A percentile compares a stretch with the other conserved stretches of the same genome.
phyloP scores from a whole-genome alignment of 2,888 invertebrate genomes.

The Opisthograptis luteolata region DNA sequence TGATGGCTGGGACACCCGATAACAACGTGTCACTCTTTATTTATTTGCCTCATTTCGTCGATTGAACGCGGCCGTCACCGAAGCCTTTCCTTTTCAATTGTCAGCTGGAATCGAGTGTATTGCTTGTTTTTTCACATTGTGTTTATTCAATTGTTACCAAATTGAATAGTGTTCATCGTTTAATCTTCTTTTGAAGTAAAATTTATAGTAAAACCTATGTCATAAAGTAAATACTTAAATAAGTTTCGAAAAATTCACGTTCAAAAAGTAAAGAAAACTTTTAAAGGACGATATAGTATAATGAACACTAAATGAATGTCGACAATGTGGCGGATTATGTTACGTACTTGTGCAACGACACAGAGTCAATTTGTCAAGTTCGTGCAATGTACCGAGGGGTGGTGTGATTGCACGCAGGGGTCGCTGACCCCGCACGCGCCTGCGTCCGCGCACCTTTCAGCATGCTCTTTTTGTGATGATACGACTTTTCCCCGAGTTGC shows the following conservation, averaged over 20 bases:
- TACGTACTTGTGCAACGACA: background rate
- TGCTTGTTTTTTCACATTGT: constrained; percentile 10
- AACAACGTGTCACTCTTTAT: constrained; percentile 20
- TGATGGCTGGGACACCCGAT: constrained; percentile 17
- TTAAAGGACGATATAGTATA: no score
- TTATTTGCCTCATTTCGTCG: constrained; percentile 11
- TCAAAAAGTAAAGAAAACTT: no score
- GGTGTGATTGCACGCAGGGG: constrained; percentile 22
- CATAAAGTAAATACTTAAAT: no score
- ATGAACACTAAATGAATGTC: no score
- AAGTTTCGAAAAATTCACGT: no score
- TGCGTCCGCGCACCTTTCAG: constrained; percentile 28
- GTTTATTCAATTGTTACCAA: constrained; percentile 15
- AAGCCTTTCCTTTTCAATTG: constrained; percentile 25
- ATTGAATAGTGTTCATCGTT: constrained; percentile 5
- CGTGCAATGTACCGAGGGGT: constrained; percentile 12
- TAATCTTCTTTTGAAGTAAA: background rate
- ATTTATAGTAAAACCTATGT: background rate
- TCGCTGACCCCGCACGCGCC: constrained; percentile 29
- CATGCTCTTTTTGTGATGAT: constrained; percentile 18
- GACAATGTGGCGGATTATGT: no score
- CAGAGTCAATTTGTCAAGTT: constrained; percentile 2
- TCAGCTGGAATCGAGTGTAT: constrained; percentile 10
- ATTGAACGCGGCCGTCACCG: constrained; percentile 6
- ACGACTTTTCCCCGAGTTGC: constrained; percentile 4